Evolutionary conservation across 2,113 vertebrate species (phyloP), one percentile per base, ranked within the genome.

Genomic region (Carassius carassius): DNA sequence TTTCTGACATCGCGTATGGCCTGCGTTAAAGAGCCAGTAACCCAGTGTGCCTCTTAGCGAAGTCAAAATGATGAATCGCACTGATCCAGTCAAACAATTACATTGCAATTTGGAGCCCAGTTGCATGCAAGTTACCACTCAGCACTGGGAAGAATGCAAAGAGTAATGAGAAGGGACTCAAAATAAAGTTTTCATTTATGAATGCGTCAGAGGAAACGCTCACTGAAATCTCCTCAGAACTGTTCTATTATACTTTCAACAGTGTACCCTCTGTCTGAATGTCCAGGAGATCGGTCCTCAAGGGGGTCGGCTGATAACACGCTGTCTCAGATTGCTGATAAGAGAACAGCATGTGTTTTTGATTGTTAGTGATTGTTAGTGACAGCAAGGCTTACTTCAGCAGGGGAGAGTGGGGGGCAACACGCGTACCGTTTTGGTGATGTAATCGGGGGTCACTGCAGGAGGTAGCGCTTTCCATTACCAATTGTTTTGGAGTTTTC

Each of bases 31-130:
- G 87, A 83, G 87, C 76, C 81, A 86, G 82, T 85, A 56, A 77
- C 82, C 84, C 82, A 58, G 67, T 35, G 85, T 83, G 85, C 85
- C 85, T 62, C 89, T 90, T 83, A 89, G 81, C 86, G 73, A 69
- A 92, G 92, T 91, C 94, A 90, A 82, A 82, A 91, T 94, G 94
- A 95, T 93, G 73, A 90, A 95, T 95, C 85, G 86, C 75, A 0
- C 88, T 14, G 87, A 91, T 89, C 87, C 89, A 90, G 90, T 92
- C 91, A 87, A 92, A 94, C 91, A 94, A 94, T 94, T 92, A 93
- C 21, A 0, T 85, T 65, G 87, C 91, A 90, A 91, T 92, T 90
- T 91, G 86, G 73, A 88, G 85, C 88, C 86, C 74, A 83, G 65
- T 89, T 85, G 81, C 84, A 90, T 81, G 82, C 90, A 88, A 91